Evolutionary conservation across 2,888 invertebrate genomes (phyloP).

Genomic region (Adelphocoris suturalis): DNA sequence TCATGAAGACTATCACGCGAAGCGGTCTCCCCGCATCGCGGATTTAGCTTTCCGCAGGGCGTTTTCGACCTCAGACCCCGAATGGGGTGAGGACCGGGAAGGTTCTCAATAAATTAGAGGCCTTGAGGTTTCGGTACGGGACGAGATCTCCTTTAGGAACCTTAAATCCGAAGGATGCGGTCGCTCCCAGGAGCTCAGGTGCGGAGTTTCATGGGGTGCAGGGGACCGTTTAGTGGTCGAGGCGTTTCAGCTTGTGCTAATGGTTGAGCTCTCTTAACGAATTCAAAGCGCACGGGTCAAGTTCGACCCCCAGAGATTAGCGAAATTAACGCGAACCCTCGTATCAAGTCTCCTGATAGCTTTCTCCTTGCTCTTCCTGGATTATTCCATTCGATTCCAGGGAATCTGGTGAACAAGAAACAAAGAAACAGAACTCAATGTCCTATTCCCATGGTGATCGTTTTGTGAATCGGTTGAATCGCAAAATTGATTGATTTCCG

Average conservation of each 20-base stretch:
- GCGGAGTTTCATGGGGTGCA: constrained; percentile 46
- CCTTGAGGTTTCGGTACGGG: constrained; percentile 26
- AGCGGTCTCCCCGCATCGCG: constrained; percentile 14
- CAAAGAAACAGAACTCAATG: too few relatives aligned
- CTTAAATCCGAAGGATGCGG: constrained; percentile 49
- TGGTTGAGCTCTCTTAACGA: constrained; percentile 50
- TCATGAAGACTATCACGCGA: constrained; percentile 42
- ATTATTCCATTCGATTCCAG: too few relatives aligned
- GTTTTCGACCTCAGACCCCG: constrained; percentile 13
- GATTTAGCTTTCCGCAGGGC: constrained; percentile 33
- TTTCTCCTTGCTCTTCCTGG: too few relatives aligned
- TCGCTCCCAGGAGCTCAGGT: constrained; percentile 33
- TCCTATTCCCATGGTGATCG: too few relatives aligned
- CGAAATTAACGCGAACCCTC: background rate
- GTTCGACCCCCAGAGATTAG: constrained; percentile 4
- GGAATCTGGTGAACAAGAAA: too few relatives aligned
- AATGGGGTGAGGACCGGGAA: background rate
- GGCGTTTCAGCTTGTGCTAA: constrained; percentile 40
- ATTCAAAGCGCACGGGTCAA: constrained; percentile 51
- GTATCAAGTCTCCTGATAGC: background rate
- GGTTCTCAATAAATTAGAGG: constrained; percentile 44
- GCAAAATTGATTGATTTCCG: too few relatives aligned
- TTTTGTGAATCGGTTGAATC: too few relatives aligned
- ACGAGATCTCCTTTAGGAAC: constrained; percentile 54
- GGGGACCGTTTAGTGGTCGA: constrained; percentile 43